Conservation (phyloP, 2,888 invertebrate species). For the Phalera bucephala region DNA sequence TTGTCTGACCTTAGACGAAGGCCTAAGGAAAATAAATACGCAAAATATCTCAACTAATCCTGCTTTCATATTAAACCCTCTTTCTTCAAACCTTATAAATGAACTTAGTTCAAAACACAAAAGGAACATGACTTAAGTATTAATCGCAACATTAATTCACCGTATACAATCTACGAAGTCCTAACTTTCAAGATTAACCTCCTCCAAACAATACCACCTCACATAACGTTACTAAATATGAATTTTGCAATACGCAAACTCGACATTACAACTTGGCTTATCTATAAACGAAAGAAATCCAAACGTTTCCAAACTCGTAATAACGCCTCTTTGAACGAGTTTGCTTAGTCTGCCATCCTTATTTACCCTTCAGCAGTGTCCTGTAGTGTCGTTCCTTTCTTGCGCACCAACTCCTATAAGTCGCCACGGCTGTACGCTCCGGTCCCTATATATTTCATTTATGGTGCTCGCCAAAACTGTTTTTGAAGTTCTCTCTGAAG, state of each 20-base stretch:
- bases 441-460: slow-evolving; percentile 35
- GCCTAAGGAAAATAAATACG: no score
- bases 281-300: slow-evolving; percentile 31
- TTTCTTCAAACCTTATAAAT: no score
- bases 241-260: slow-evolving; percentile 14
- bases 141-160: no score
- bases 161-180: no score
- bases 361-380: slow-evolving; percentile 2
- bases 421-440: slow-evolving; percentile 22
- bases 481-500: slow-evolving; percentile 28
- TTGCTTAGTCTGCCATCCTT: slow-evolving; percentile 8
- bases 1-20: no score
- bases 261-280: slow-evolving; percentile 33
- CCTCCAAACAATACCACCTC: no score
- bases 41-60: no score
- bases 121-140: no score
- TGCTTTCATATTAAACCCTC: no score
- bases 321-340: slow-evolving; percentile 23
- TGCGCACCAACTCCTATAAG: slow-evolving; percentile 15
- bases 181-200: no score
- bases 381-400: slow-evolving; percentile 12
- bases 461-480: slow-evolving; percentile 35
- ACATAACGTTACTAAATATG: no score
- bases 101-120: no score
- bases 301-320: slow-evolving; percentile 23